Conservation (phyloP, 2,113 vertebrate genomes). For the Gadus chalcogrammus region DNA sequence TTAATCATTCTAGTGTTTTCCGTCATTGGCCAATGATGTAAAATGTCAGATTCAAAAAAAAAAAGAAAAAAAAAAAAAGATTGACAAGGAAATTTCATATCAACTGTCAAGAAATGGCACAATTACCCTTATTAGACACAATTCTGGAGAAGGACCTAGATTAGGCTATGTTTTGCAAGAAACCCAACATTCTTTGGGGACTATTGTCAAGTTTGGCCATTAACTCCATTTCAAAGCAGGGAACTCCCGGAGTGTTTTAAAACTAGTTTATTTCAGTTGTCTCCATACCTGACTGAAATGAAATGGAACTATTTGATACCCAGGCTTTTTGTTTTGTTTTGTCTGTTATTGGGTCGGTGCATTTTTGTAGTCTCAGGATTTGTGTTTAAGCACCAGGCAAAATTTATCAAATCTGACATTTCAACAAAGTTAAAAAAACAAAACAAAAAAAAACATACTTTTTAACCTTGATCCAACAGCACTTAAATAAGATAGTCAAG, state of each 20-base stretch:
- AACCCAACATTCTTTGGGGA: constrained; percentile 24
- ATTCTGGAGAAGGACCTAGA: constrained; percentile 61
- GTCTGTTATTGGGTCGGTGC: constrained; percentile 34
- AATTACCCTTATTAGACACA: constrained; percentile 61
- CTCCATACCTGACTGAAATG: constrained; percentile 39
- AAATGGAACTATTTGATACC: constrained; percentile 42
- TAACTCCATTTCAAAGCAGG: constrained; percentile 31
- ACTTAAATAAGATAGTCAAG: constrained; percentile 85
- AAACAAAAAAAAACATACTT: constrained; percentile 32
- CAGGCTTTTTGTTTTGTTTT: constrained; percentile 17
- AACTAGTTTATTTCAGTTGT: constrained; percentile 32
- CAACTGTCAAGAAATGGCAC: constrained; percentile 60
- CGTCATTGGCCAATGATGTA: constrained; percentile 51
- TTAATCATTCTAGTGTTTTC: constrained; percentile 53
- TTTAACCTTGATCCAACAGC: constrained; percentile 83
- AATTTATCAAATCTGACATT: constrained; percentile 60
- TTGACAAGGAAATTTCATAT: constrained; percentile 54
- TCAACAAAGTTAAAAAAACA: constrained; percentile 51
- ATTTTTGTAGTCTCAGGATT: constrained; percentile 67
- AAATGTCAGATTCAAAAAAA: constrained; percentile 48
- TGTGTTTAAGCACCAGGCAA: constrained; percentile 55
- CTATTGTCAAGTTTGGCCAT: constrained; percentile 25
- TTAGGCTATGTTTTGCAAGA: constrained; percentile 35
- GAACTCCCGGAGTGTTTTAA: constrained; percentile 13
- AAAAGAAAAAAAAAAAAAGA: constrained; percentile 23